These are phyloP conservation scores for Lithophane ornitopus DNA, from an alignment of 2,888 invertebrate species.

Conservation along the genomic window DNA sequence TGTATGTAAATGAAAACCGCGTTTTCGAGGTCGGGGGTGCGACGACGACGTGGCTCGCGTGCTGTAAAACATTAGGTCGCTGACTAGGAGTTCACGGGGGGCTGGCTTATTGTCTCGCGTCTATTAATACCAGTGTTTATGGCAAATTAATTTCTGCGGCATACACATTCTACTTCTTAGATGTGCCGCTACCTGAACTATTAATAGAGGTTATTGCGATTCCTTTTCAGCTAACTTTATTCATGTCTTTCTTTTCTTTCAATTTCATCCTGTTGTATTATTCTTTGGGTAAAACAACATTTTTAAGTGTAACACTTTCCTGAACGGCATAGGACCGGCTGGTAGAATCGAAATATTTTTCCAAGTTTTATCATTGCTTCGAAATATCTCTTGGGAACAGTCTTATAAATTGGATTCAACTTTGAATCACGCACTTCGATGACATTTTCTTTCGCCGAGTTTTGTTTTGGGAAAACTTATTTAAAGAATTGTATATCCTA, in stretches of 20 bases:
- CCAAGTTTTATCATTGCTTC: slow-evolving; percentile 87
- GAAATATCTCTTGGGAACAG: slow-evolving; percentile 86
- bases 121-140: slow-evolving; percentile 87
- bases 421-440: slow-evolving; percentile 83
- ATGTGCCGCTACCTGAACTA: slow-evolving; percentile 37
- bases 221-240: slow-evolving; percentile 4
- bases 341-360: slow-evolving; percentile 78
- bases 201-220: slow-evolving; percentile 20
- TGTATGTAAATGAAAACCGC: slow-evolving; percentile 81
- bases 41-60: slow-evolving; percentile 82
- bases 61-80: slow-evolving; percentile 84
- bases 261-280: slow-evolving; percentile 10
- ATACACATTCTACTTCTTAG: slow-evolving; percentile 63
- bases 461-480: slow-evolving; percentile 65
- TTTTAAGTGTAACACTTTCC: slow-evolving; percentile 40
- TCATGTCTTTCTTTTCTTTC: slow-evolving; percentile 16
- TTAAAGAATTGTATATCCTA: slow-evolving; percentile 59
- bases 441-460: slow-evolving; percentile 70
- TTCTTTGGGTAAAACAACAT: slow-evolving; percentile 34
- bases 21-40: slow-evolving; percentile 81
- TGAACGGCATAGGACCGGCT: slow-evolving; percentile 60
- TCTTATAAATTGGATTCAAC: slow-evolving; percentile 88
- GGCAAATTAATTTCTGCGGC: slow-evolving; percentile 84
- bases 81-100: slow-evolving; percentile 82
- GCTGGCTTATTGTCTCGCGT: slow-evolving; percentile 88